Percentiles rank a stretch among this genome's conserved stretches.
These are phyloP conservation scores for Glaucidium brasilianum DNA, from an alignment of 2,113 vertebrate genomes.

Conservation along the genomic window DNA sequence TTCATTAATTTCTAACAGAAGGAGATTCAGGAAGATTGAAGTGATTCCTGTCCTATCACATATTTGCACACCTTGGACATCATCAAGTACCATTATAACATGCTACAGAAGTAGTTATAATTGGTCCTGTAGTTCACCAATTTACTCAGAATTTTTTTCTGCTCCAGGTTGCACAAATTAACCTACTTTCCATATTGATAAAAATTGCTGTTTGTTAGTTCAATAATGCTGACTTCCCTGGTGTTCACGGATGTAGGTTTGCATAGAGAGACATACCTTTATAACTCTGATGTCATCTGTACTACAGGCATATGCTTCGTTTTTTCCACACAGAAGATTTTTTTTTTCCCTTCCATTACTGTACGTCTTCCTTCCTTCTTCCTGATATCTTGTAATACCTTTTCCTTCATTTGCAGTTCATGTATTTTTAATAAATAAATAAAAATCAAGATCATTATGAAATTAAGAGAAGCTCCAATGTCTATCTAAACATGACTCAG, in stretches of 20 bases:
- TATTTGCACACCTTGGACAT: background rate
- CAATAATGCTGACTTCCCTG: background rate
- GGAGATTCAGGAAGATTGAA: background rate
- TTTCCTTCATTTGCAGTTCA: conserved; percentile 63
- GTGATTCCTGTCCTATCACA: rapidly evolving
- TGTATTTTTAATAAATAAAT: conserved; percentile 33
- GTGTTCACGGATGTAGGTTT: background rate
- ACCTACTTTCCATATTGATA: background rate
- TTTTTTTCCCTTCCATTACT: conserved; percentile 15
- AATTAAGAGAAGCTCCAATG: background rate
- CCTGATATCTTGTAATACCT: conserved; percentile 48
- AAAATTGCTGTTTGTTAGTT: background rate
- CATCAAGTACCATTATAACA: background rate
- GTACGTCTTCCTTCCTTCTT: background rate
- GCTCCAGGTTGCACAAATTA: background rate
- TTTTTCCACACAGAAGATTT: conserved; percentile 69
- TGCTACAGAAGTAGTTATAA: background rate
- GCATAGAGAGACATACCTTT: conserved; percentile 48
- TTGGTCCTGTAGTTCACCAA: background rate
- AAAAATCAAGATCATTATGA: background rate
- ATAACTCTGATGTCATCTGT: conserved; percentile 70
- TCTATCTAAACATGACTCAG: background rate
- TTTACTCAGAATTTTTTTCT: background rate
- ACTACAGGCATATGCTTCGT: conserved; percentile 65
- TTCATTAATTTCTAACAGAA: background rate